Base-by-base conservation (phyloP, 2,888 invertebrate genomes). In the Eueremaeus valkanovi region DNA sequence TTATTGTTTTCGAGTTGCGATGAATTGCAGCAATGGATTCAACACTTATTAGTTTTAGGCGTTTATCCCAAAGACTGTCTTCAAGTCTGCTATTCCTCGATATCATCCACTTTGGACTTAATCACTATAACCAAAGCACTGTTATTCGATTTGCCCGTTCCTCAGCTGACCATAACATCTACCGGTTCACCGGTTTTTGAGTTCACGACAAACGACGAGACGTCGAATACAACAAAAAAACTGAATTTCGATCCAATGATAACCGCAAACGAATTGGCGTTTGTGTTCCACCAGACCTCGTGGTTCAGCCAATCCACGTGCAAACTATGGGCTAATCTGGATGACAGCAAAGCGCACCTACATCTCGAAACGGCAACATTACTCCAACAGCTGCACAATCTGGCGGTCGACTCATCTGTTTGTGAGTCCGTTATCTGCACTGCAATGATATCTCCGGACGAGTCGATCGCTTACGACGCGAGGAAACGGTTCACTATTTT, bases 381-480 rank as follows among this genome's bases (percentile, higher is more conserved):
- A 24, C 84, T 93, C 1, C 89, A 91, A 81, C 90, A 90, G 81
- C 85, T 93, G 58, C 92, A 93, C 82, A 90, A 91, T 81, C 88
- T 87, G 55, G 83, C 89, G 80, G 84, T 87, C 80, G 81, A 82
- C 82, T 85, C 85, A 75, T 86, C 87, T 80, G 85, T 87, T n/a
- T 91, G 91, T 70, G 91, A 92, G 81, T 87, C 89, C 77, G 87
- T 90, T 0, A 89, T 91, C 72, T 89, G 84, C 27, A 78, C 79
- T 45, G 81, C 82, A 55, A 82, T 85, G 76, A 81, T 83, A 13
- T 80, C 81, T 31, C 81, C 82, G 45, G 80, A 82, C 77, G 82
- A 83, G 82, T 76, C 74, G 73, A 77, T 79, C 75, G 76, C 74
- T 82, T 83, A 76, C n/a, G 87, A 87, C 78, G 87, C 88, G 36